A percentile compares a stretch with the other conserved stretches of the same genome.
phyloP scores from a whole-genome alignment of 2,797 vertebrate genomes.

The Brachyrhaphis roseni region DNA sequence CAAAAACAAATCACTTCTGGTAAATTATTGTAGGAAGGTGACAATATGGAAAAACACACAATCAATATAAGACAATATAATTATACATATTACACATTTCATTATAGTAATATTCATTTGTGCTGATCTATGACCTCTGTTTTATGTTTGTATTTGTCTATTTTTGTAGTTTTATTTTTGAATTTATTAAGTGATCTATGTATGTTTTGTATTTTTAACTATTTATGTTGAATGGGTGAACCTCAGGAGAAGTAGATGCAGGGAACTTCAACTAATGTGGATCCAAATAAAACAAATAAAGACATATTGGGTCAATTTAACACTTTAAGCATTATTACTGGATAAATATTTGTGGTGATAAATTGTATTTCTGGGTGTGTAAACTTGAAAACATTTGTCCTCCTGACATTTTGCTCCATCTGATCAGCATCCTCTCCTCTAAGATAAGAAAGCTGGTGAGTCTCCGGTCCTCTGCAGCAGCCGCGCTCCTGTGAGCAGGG shows the following conservation, averaged over 20 bases:
- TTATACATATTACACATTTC: neutral
- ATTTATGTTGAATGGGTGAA: neutral
- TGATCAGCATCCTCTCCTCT: constrained; percentile 44
- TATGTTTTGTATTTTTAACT: neutral
- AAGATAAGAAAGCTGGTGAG: constrained; percentile 53
- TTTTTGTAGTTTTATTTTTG: no score
- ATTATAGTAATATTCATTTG: neutral
- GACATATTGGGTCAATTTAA: neutral
- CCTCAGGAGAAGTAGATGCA: neutral
- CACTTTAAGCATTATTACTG: neutral
- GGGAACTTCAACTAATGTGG: neutral
- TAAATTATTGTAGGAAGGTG: no score
- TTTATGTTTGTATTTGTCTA: no score
- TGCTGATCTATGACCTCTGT: neutral
- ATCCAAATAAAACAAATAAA: neutral
- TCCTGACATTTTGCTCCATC: constrained; percentile 41
- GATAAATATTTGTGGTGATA: neutral
- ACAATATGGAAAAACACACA: no score
- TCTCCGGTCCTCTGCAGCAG: constrained; percentile 65
- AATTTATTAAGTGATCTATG: neutral
- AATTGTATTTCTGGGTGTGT: constrained; percentile 8
- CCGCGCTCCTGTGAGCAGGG: constrained; percentile 64
- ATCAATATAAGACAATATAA: neutral
- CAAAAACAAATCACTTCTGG: no score
- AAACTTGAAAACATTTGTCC: constrained; percentile 35